Percentiles rank a stretch among this genome's conserved stretches.
Conservation (phyloP, 2,888 invertebrate genomes). For the Tetranychus piercei region DNA sequence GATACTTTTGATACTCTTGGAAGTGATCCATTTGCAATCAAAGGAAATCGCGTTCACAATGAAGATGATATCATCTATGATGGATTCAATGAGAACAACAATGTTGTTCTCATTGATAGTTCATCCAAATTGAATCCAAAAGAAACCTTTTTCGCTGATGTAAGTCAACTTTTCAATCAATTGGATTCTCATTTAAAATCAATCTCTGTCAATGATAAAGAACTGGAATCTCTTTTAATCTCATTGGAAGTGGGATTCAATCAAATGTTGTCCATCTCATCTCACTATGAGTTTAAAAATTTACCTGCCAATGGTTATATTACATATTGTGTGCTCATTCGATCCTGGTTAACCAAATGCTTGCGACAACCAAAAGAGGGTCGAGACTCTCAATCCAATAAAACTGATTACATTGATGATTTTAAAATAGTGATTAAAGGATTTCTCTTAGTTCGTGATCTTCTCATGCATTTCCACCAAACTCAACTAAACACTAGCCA, state of each 20-base stretch:
- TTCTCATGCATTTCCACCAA: background rate
- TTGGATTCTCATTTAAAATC: background rate
- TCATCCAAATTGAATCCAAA: no score
- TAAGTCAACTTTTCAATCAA: background rate
- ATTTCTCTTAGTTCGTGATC: background rate
- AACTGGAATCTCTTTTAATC: background rate
- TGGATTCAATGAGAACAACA: no score
- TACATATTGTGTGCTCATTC: constrained; percentile 36
- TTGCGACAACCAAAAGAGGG: background rate
- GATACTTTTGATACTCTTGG: no score
- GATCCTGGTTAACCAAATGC: background rate
- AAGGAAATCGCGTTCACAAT: no score
- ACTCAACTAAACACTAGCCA: background rate
- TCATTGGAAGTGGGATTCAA: background rate
- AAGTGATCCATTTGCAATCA: no score
- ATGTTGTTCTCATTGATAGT: no score
- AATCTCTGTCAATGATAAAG: background rate
- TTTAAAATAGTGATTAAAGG: background rate
- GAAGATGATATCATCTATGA: no score
- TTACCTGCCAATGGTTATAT: constrained; percentile 79
- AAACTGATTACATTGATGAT: background rate
- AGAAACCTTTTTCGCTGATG: background rate
- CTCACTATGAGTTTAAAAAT: constrained; percentile 36
- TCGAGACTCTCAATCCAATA: background rate
- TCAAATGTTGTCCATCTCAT: background rate